Evolutionary conservation across 1,140 invertebrate species (phyloP).

Genomic region (Diorhabda carinulata): DNA sequence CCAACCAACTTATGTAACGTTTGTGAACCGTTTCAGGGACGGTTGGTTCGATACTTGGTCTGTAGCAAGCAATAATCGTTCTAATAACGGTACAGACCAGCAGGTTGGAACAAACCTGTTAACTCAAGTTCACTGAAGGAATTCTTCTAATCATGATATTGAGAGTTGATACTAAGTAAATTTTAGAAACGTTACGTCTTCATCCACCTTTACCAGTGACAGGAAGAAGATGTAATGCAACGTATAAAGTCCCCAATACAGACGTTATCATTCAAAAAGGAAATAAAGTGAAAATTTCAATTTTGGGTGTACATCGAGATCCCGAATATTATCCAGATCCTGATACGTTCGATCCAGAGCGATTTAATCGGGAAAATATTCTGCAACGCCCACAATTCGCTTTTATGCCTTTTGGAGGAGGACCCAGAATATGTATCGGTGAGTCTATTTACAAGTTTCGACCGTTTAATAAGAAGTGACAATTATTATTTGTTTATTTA

Average conservation of each 20-base stretch:
- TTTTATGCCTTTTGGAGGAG: constrained; percentile 58
- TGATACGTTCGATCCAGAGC: constrained; percentile 59
- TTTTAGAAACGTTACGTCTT: constrained; percentile 31
- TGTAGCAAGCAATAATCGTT: no score
- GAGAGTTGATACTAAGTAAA: no score
- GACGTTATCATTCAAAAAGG: constrained; percentile 34
- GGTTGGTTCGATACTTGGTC: no score
- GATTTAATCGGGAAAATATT: constrained; percentile 51
- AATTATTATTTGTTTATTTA: constrained; percentile 19
- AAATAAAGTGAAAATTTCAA: constrained; percentile 57
- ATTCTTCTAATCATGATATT: no score
- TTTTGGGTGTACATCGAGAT: constrained; percentile 60
- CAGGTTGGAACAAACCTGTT: no score
- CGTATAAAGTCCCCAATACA: constrained; percentile 45
- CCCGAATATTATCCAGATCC: constrained; percentile 57
- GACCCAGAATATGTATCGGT: constrained; percentile 58
- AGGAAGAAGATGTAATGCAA: constrained; percentile 44
- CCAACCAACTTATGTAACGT: no score
- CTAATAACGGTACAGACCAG: no score
- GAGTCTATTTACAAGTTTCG: constrained; percentile 25
- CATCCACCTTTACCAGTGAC: constrained; percentile 26
- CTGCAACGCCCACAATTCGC: constrained; percentile 40
- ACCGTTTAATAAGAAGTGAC: not conserved
- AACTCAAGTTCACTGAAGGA: no score
- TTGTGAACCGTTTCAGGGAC: no score